Evolutionary conservation across 2,888 invertebrate species (phyloP).

Genomic region (Lysandra coridon): DNA sequence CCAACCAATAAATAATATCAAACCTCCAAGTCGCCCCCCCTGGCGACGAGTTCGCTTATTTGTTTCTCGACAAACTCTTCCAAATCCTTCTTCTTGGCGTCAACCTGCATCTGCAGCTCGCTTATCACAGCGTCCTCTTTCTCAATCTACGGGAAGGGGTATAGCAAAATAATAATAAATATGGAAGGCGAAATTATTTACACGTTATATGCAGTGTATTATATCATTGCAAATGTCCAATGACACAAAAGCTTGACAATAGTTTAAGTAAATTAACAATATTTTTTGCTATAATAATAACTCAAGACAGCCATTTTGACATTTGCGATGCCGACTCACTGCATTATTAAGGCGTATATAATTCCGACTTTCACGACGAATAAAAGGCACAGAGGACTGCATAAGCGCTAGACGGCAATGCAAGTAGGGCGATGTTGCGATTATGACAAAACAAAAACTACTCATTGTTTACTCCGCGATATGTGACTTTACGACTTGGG

Average conservation of each 20-base stretch:
- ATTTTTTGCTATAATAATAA: too few species aligned
- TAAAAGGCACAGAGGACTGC: conserved; percentile 36
- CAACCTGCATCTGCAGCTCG: conserved; percentile 77
- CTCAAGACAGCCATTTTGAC: not conserved
- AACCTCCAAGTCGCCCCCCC: conserved; percentile 76
- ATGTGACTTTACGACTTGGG: not conserved
- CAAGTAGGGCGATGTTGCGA: conserved; percentile 37
- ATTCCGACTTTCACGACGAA: conserved; percentile 34
- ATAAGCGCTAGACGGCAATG: conserved; percentile 7
- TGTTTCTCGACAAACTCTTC: conserved; percentile 74
- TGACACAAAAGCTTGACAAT: not conserved
- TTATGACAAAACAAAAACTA: conserved; percentile 55
- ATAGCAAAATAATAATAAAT: conserved; percentile 51
- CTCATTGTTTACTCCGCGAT: conserved; percentile 41
- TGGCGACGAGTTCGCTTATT: conserved; percentile 74
- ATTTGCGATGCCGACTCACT: not conserved
- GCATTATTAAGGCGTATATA: conserved; percentile 30
- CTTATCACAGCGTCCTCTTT: conserved; percentile 83
- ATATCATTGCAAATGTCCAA: not conserved
- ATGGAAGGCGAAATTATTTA: conserved; percentile 50
- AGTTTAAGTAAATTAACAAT: too few species aligned
- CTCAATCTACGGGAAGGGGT: conserved; percentile 80
- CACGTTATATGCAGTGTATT: not conserved
- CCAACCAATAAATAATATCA: conserved; percentile 42
- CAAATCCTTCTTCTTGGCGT: conserved; percentile 75